phyloP scores from a whole-genome alignment of 2,797 vertebrate genomes.

The Paramormyrops hopkinsi region DNA sequence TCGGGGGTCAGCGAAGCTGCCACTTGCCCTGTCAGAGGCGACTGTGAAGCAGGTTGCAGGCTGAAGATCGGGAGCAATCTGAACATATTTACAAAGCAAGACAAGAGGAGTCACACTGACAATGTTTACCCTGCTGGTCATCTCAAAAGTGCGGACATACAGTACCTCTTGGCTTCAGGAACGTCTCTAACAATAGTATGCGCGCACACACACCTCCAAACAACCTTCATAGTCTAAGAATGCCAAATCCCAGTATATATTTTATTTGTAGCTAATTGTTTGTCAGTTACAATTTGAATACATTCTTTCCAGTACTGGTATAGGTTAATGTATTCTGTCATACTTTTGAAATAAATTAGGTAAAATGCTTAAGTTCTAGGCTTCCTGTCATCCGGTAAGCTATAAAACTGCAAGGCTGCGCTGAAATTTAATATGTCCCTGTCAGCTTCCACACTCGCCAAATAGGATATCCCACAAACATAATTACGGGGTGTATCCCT shows the following conservation, averaged over 20 bases:
- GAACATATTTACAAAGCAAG: slow-evolving; percentile 11
- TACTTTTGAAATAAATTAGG: background rate
- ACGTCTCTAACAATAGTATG: background rate
- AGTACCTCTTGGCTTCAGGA: background rate
- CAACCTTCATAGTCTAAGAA: background rate
- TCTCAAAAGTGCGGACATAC: slow-evolving; percentile 1
- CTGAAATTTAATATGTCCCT: slow-evolving; percentile 9
- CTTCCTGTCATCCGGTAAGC: background rate
- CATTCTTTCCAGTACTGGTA: background rate
- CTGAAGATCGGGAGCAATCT: background rate
- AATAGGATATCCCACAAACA: background rate
- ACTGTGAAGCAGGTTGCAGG: background rate
- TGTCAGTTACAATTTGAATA: background rate
- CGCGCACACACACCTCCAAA: background rate
- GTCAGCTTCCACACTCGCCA: background rate
- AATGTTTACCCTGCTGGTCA: slow-evolving; percentile 6
- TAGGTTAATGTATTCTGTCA: background rate
- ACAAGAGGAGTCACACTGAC: slow-evolving; percentile 1
- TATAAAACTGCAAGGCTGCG: background rate
- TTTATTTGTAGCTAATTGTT: slow-evolving; percentile 1
- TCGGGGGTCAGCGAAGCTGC: slow-evolving; percentile 59
- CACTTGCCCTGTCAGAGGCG: slow-evolving; percentile 60
- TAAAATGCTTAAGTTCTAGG: background rate
- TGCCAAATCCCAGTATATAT: background rate
- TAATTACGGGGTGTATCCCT: background rate